phyloP scores from a whole-genome alignment of 2,888 invertebrate species.

The Coenonympha glycerion region DNA sequence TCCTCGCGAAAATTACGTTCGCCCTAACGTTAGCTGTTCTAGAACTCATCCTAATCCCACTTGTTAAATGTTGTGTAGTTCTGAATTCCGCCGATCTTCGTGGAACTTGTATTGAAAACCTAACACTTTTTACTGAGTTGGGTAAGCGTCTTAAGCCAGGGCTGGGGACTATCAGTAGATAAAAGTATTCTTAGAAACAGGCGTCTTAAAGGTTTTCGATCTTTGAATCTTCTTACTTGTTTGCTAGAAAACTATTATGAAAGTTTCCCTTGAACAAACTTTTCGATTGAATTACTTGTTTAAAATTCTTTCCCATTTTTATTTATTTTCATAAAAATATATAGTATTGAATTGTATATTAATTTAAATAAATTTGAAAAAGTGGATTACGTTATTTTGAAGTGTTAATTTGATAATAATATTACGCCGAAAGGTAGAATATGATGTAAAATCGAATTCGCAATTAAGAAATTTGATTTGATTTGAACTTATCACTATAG shows the following conservation, averaged over 20 bases:
- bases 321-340: too few relatives aligned
- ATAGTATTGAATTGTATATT: too few relatives aligned
- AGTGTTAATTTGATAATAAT: not conserved
- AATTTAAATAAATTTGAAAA: too few relatives aligned
- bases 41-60: constrained; percentile 17
- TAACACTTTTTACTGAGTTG: constrained; percentile 5
- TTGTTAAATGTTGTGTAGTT: constrained; percentile 22
- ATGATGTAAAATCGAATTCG: too few relatives aligned
- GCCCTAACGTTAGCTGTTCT: constrained; percentile 17
- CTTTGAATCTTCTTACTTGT: not conserved
- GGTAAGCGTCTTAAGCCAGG: constrained; percentile 2
- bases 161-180: constrained; percentile 7
- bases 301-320: not conserved
- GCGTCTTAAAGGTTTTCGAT: constrained; percentile 1
- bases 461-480: too few relatives aligned
- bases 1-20: not conserved
- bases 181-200: constrained; percentile 4
- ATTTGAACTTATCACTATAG: too few relatives aligned
- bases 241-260: not conserved
- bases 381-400: too few relatives aligned
- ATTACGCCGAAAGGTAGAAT: too few relatives aligned
- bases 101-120: constrained; percentile 11
- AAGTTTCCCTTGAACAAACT: not conserved
- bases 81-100: constrained; percentile 9
- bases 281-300: not conserved